phyloP scores from a whole-genome alignment of 2,888 invertebrate genomes.

The Microplitis deprimator region DNA sequence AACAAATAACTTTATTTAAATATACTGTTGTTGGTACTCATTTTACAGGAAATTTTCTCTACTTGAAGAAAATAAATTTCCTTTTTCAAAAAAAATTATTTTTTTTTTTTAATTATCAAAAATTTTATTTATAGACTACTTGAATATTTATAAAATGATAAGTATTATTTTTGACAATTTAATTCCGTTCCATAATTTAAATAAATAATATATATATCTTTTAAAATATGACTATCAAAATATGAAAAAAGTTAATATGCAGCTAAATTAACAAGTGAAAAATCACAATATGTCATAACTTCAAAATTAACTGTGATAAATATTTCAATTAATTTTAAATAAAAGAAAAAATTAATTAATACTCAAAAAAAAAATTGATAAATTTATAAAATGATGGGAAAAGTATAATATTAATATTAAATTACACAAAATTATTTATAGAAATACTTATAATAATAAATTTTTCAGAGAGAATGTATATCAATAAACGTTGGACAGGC shows the following conservation, averaged over 20 bases:
- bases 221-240: background rate
- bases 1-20: no score
- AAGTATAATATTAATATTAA: background rate
- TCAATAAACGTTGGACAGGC: conserved; percentile 72
- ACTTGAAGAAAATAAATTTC: no score
- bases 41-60: no score
- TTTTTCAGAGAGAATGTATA: conserved; percentile 67
- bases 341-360: background rate
- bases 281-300: conserved; percentile 23
- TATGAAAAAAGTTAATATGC: background rate
- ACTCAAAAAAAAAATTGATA: background rate
- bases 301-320: conserved; percentile 8
- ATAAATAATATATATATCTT: no score
- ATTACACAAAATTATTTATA: background rate
- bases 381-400: background rate
- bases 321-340: conserved; percentile 14
- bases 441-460: no score
- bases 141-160: no score
- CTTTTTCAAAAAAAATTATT: no score
- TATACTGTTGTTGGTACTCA: no score
- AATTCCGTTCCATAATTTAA: no score
- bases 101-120: no score
- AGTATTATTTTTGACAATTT: no score
- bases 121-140: no score
- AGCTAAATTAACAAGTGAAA: background rate